These are phyloP conservation scores for Lochmaea capreae DNA, from an alignment of 2,888 invertebrate species.

Conservation along the genomic window DNA sequence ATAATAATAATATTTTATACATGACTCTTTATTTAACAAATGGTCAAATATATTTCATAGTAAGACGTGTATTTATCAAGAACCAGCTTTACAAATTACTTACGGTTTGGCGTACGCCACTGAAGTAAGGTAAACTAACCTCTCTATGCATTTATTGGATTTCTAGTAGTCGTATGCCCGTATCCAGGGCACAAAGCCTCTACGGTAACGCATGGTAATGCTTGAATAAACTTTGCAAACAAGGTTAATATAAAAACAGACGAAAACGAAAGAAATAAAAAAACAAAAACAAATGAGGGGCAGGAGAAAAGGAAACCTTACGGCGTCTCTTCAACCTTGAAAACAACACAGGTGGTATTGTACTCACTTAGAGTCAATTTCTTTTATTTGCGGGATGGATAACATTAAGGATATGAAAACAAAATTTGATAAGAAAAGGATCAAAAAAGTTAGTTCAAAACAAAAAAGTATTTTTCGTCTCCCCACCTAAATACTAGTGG, in stretches of 20 bases:
- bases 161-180: slow-evolving; percentile 3
- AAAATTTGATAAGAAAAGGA: no score
- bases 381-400: neutral
- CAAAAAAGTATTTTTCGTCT: no score
- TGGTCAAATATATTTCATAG: no score
- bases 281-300: neutral
- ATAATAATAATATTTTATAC: no score
- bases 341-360: neutral
- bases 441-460: no score
- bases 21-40: no score
- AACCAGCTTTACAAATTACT: neutral
- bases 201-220: slow-evolving; percentile 5
- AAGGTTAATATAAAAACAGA: slow-evolving; percentile 2
- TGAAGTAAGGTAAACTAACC: neutral
- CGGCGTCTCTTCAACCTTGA: neutral
- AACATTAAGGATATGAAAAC: no score
- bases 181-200: neutral
- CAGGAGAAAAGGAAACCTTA: neutral
- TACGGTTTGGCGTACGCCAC: neutral
- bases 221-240: slow-evolving; percentile 9
- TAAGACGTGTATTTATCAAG: no score
- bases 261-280: neutral
- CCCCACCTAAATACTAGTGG: no score
- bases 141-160: slow-evolving; percentile 13
- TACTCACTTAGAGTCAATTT: neutral